A percentile compares a stretch with the other conserved stretches of the same genome.
Conservation (phyloP, 2,797 vertebrate genomes). For the Psittacula derbiana region DNA sequence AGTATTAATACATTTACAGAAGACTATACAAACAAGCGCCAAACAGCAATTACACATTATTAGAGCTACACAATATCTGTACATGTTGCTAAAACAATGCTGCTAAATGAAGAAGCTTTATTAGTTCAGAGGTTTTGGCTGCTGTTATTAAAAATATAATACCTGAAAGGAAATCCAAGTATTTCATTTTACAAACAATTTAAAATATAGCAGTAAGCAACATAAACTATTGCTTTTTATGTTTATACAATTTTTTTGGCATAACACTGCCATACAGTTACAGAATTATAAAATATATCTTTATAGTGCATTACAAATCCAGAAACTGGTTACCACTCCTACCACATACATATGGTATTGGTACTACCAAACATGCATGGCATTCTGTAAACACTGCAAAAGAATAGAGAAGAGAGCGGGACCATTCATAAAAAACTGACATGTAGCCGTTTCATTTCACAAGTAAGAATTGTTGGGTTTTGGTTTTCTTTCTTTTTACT, state of each 20-base stretch:
- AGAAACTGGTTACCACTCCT: slow-evolving; percentile 77
- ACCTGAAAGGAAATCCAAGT: slow-evolving; percentile 69
- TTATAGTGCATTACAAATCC: slow-evolving; percentile 71
- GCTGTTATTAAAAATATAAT: slow-evolving; percentile 76
- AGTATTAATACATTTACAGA: slow-evolving; percentile 30
- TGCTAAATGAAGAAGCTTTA: slow-evolving; percentile 62
- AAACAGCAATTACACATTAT: slow-evolving; percentile 57
- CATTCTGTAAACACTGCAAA: slow-evolving; percentile 53
- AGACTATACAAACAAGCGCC: slow-evolving; percentile 23
- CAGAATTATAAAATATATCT: slow-evolving; percentile 74
- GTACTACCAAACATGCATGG: slow-evolving; percentile 62
- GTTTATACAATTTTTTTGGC: slow-evolving; percentile 66
- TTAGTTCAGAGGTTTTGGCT: slow-evolving; percentile 53
- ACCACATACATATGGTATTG: slow-evolving; percentile 74
- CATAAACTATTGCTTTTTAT: slow-evolving; percentile 71
- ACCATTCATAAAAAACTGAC: slow-evolving; percentile 13
- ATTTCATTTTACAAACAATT: slow-evolving; percentile 69
- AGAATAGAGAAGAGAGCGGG: slow-evolving; percentile 36
- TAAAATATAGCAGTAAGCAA: slow-evolving; percentile 75
- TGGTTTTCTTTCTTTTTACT: not conserved
- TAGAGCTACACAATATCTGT: slow-evolving; percentile 50
- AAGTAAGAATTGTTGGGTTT: not conserved
- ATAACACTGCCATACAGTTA: slow-evolving; percentile 74
- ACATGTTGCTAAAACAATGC: slow-evolving; percentile 58
- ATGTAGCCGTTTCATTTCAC: not conserved